A percentile compares a stretch with the other conserved stretches of the same genome.
phyloP scores from a whole-genome alignment of 2,888 invertebrate species.

The Orthonevra nobilis region DNA sequence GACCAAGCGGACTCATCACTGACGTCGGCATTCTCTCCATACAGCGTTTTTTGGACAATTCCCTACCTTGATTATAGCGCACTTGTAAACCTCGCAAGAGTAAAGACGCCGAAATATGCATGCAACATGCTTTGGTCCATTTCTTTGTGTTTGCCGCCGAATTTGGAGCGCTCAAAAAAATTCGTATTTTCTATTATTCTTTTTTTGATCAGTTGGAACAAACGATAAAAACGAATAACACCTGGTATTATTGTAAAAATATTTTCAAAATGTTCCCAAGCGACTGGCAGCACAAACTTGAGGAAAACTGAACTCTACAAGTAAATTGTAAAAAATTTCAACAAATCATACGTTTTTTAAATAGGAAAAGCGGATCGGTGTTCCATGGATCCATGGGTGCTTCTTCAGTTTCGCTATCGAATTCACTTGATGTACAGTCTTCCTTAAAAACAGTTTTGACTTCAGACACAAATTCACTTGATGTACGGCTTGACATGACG shows the following conservation, averaged over 20 bases:
- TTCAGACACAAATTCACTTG: conserved; percentile 1
- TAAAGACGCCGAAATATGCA: conserved; percentile 21
- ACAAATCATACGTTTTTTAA: conserved; percentile 2
- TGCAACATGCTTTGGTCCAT: conserved; percentile 17
- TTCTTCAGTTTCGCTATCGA: conserved; percentile 8
- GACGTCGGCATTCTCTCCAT: too few relatives aligned
- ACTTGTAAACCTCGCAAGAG: conserved; percentile 28
- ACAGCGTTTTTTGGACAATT: too few relatives aligned
- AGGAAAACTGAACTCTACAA: background rate
- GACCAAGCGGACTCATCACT: too few relatives aligned
- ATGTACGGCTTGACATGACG: background rate
- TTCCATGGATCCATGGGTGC: background rate
- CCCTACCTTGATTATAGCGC: too few relatives aligned
- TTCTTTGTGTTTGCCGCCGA: conserved; percentile 26
- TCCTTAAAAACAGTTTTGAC: conserved; percentile 1
- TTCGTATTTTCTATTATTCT: conserved; percentile 14
- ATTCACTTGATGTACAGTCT: conserved; percentile 4
- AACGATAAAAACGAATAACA: conserved; percentile 17
- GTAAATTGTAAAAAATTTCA: conserved; percentile 1
- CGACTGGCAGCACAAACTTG: conserved; percentile 8
- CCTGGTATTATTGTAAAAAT: conserved; percentile 6
- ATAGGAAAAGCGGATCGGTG: background rate
- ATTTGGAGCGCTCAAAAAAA: conserved; percentile 14
- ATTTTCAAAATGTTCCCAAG: conserved; percentile 4
- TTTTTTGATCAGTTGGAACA: conserved; percentile 15